A percentile compares a stretch with the other conserved stretches of the same genome.
These are phyloP conservation scores for Spinibarbus caldwelli DNA, from an alignment of 2,797 vertebrate genomes.

Conservation along the genomic window DNA sequence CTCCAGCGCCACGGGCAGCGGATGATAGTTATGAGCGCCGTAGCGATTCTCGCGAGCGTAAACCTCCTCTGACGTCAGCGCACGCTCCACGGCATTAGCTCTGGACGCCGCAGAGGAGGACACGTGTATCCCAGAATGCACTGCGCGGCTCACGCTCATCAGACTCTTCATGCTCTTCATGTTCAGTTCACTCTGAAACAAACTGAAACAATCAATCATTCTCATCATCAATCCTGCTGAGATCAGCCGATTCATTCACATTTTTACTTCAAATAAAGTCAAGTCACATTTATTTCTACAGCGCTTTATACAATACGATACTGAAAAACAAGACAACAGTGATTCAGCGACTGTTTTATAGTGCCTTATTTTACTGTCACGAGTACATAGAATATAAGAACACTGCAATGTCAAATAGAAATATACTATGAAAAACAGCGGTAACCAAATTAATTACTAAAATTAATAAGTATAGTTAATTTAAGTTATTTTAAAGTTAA, in stretches of 20 bases:
- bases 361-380: too few species aligned
- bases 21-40: conserved; percentile 96
- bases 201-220: neutral
- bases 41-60: conserved; percentile 88
- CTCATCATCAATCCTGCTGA: neutral
- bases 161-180: conserved; percentile 82
- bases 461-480: too few species aligned
- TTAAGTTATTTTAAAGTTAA: too few species aligned
- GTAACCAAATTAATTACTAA: too few species aligned
- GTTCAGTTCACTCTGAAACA: too few species aligned
- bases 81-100: conserved; percentile 66
- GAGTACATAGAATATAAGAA: too few species aligned
- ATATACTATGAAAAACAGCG: too few species aligned
- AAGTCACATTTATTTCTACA: too few species aligned
- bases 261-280: too few species aligned
- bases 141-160: conserved; percentile 65
- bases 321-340: rapidly evolving
- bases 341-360: neutral
- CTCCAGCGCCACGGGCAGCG: conserved; percentile 91
- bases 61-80: conserved; percentile 81
- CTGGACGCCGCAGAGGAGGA: conserved; percentile 76
- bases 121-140: conserved; percentile 73
- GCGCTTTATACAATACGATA: neutral
- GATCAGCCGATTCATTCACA: too few species aligned
- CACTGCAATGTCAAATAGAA: too few species aligned